Evolutionary conservation across 1,140 invertebrate genomes (phyloP).

Genomic region (Cydia amplana): DNA sequence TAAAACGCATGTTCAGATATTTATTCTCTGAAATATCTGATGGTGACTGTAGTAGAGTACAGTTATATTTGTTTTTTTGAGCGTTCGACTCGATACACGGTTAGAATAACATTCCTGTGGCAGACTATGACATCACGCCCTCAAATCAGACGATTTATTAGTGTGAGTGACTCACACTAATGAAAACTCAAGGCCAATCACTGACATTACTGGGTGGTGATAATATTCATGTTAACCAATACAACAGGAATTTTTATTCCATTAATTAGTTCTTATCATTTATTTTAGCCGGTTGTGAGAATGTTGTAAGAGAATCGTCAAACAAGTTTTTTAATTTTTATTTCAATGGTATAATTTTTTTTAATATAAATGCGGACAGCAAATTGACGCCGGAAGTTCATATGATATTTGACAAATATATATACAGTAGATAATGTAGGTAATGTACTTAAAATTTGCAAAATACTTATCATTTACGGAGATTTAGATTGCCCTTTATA

Average conservation of each 20-base stretch:
- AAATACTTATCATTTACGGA: no score
- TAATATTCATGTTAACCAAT: conserved; percentile 25
- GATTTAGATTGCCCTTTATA: no score
- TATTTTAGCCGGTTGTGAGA: not conserved
- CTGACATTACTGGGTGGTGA: conserved; percentile 42
- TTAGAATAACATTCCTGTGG: conserved; percentile 1
- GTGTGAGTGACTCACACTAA: conserved; percentile 53
- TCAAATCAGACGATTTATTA: conserved; percentile 55
- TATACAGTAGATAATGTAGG: no score
- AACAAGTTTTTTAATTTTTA: not conserved
- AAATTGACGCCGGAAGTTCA: no score
- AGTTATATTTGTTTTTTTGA: not conserved
- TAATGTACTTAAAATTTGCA: no score
- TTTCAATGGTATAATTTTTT: no score
- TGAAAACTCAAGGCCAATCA: conserved; percentile 45
- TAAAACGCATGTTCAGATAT: no score
- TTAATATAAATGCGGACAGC: no score
- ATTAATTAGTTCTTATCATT: conserved; percentile 27
- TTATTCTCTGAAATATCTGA: no score
- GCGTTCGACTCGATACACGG: not conserved
- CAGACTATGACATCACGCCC: conserved; percentile 64
- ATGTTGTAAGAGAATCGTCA: not conserved
- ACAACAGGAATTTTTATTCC: conserved; percentile 11
- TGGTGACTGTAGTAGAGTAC: no score
- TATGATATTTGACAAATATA: no score